Percentiles rank a stretch among this genome's conserved stretches.
phyloP scores from a whole-genome alignment of 2,888 invertebrate species.

The Hirtodrosophila confusa region DNA sequence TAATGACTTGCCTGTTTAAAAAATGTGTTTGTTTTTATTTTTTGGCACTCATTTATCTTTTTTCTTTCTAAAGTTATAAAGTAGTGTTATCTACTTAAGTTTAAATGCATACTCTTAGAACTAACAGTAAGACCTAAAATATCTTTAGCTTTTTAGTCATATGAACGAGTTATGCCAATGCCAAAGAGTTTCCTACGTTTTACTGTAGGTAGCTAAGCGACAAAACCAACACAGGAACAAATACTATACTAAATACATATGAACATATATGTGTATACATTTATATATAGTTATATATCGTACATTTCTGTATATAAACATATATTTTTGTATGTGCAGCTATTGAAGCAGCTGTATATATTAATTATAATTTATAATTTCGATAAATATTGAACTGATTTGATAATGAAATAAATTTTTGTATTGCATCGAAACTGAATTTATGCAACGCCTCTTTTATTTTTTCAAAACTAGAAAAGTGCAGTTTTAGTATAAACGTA shows the following conservation, averaged over 20 bases:
- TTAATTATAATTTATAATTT: conserved; percentile 32
- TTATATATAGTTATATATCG: neutral
- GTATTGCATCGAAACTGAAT: conserved; percentile 27
- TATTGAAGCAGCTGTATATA: conserved; percentile 28
- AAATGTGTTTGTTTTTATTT: conserved; percentile 26
- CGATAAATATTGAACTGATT: conserved; percentile 50
- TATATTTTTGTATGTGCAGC: conserved; percentile 48
- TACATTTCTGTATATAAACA: conserved; percentile 16
- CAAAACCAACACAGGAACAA: conserved; percentile 57
- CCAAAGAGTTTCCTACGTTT: conserved; percentile 63
- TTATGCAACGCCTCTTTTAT: conserved; percentile 4
- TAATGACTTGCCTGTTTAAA: conserved; percentile 32
- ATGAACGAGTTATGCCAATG: conserved; percentile 43
- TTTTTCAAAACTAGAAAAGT: conserved; percentile 7
- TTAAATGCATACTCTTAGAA: conserved; percentile 63
- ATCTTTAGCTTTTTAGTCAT: conserved; percentile 56
- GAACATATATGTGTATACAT: conserved; percentile 25
- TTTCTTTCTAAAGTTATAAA: conserved; percentile 25
- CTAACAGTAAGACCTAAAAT: conserved; percentile 38
- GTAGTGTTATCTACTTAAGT: conserved; percentile 44
- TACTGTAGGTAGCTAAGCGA: conserved; percentile 45
- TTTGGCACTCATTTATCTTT: conserved; percentile 28
- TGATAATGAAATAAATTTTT: conserved; percentile 52
- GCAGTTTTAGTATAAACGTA: neutral
- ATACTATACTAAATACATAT: conserved; percentile 27